Evolutionary conservation across 1,140 invertebrate species (phyloP), one percentile per base, ranked within the genome.

Genomic region (Zaprionus kolodkinae): DNA sequence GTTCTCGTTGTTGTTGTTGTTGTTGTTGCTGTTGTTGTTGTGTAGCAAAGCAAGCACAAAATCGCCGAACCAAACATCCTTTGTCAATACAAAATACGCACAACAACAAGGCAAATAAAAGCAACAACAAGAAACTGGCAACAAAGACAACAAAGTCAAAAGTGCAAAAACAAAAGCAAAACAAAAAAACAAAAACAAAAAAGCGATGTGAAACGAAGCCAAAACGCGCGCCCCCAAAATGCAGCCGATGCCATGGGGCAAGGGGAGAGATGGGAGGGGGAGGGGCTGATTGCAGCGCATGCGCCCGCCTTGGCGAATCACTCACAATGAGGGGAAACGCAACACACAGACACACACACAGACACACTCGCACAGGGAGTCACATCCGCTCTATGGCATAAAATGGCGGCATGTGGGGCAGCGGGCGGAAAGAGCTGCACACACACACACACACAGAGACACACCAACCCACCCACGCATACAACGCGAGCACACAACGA

Each of bases 61-160:
- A 88, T 89, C 85, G 85, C 76, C 76, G 81, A 89, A 72, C 81
- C 85, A 90, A 90, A 85, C 86, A 89, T 89, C 85, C 85, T 89
- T 89, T 89, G 78, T 81, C 85, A 89, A 88, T 89, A 87, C 84
- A 71, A 87, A 80, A 87, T 88, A 83, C 83, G 76, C 7, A 45
- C 40, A 74, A 81, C 63, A 87, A 75, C 72, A 75, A 75, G 63
- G 40, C 72, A 75, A 75, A 75, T 71, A 75, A 75, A 71, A 76
- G 68, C 69, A 77, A 73, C 75, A 72, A 77, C 59, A 79, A 79
- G 57, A 83, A 81, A 78, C 45, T 64, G 68, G 72, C 70, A 79
- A 89, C 85, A 89, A 85, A 89, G 86, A 89, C 85, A 82, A 89
- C 40, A 45, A 89, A 89, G 86, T 89, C 84, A 87, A 81, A 82